Base-by-base conservation (phyloP, 2,113 vertebrate genomes). In the Burhinus oedicnemus region DNA sequence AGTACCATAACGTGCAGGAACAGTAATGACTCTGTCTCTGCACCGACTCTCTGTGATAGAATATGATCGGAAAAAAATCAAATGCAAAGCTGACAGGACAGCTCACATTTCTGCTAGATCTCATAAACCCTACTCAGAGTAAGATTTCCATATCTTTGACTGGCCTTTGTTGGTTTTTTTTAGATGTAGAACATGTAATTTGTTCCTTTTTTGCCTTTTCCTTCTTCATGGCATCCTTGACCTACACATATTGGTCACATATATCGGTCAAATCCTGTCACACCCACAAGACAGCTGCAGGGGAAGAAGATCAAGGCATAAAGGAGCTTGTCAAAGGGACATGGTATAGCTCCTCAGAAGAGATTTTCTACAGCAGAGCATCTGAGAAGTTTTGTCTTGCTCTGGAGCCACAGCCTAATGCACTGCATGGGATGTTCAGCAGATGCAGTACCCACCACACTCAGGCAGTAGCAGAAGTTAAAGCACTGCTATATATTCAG, bases 21-120 rank as follows among this genome's bases (percentile, higher is more conserved):
- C 71, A 90, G 87, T 74, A 92, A 95, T 90, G 95, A 96, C 89
- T 95, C 90, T 58, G 54, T 95, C 94, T 97, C 95, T 90, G 60
- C 83, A 47, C 64, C 76, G 65, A 91, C 34, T 62, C 34, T 62
- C 68, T 76, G 38, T 87, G 89, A 96, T 58, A 96, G 78, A 94
- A 80, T 77, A 69, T 74, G 62, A 92, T 58, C 8, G 1, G 66
- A 93, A 87, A 42, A n/a, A 54, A 68, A 90, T 80, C 74, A 94
- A 90, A 87, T 30, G 16, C 15, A 77, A 82, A 91, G 45, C 89
- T 78, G 77, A 87, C 75, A 95, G 60, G 68, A 93, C 21, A 72
- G 27, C 58, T 87, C 44, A 49, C 34, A 82, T 79, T 72, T 85
- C 75, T 94, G 32, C 68, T 19, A 12, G 29, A 60, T 61, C 76